Percentiles rank a stretch among this genome's conserved stretches.
Conservation (phyloP, 1,140 invertebrate species). For the Diabrotica virgifera region DNA sequence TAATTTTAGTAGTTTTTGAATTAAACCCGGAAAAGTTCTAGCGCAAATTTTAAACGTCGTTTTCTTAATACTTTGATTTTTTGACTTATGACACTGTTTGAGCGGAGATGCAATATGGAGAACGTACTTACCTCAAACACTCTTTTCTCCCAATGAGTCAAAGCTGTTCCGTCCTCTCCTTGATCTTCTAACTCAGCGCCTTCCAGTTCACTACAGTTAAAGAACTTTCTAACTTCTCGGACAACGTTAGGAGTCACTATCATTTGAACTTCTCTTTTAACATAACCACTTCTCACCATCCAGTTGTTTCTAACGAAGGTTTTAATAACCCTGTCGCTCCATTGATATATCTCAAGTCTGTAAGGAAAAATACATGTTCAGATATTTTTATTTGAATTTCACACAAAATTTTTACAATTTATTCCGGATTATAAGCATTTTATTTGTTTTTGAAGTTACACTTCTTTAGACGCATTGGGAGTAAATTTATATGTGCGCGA, state of each 20-base stretch:
- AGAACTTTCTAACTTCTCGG: slow-evolving; percentile 83
- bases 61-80: too few relatives aligned
- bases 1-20: too few relatives aligned
- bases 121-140: slow-evolving; percentile 90
- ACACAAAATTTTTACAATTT: background rate
- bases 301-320: slow-evolving; percentile 76
- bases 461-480: too few relatives aligned
- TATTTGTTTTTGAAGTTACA: too few relatives aligned
- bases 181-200: slow-evolving; percentile 98
- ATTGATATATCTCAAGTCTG: slow-evolving; percentile 86
- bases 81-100: too few relatives aligned
- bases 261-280: slow-evolving; percentile 77
- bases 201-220: slow-evolving; percentile 85
- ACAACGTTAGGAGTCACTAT: slow-evolving; percentile 90
- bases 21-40: too few relatives aligned
- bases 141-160: slow-evolving; percentile 98
- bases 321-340: slow-evolving; percentile 87
- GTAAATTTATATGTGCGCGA: too few relatives aligned
- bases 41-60: too few relatives aligned
- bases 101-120: too few relatives aligned
- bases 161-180: slow-evolving; percentile 91
- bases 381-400: too few relatives aligned
- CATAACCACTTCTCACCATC: slow-evolving; percentile 76
- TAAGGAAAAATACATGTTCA: background rate
- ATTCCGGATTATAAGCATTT: background rate